Percentiles rank a stretch among this genome's conserved stretches.
Evolutionary conservation across 1,140 invertebrate species (phyloP).

Genomic region (Monomorium pharaonis): DNA sequence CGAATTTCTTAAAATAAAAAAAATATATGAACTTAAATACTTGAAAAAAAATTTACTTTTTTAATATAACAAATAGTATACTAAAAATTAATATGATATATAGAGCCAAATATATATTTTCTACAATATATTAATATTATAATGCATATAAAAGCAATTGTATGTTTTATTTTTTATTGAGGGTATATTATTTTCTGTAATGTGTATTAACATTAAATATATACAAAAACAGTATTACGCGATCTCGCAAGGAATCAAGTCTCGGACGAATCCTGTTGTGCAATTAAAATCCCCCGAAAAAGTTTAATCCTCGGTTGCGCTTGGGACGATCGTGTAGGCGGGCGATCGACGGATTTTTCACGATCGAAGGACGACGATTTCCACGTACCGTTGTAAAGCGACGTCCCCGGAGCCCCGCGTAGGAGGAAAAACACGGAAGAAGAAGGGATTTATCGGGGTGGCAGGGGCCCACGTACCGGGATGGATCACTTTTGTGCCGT

Average conservation of each 20-base stretch:
- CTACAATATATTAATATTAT: not conserved
- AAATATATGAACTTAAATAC: slow-evolving; percentile 17
- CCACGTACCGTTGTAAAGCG: slow-evolving; percentile 51
- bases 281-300: slow-evolving; percentile 2
- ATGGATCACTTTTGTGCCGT: slow-evolving; percentile 68
- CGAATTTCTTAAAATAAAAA: not conserved
- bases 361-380: slow-evolving; percentile 54
- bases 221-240: not conserved
- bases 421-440: slow-evolving; percentile 71
- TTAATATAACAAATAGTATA: not conserved
- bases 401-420: slow-evolving; percentile 31
- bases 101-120: not conserved
- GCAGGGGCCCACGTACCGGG: slow-evolving; percentile 54
- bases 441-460: slow-evolving; percentile 70
- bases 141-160: not conserved
- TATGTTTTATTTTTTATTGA: not conserved
- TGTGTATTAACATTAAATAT: not conserved
- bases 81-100: not conserved
- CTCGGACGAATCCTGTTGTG: not conserved
- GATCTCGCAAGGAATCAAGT: not conserved
- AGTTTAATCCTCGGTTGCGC: not conserved
- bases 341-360: slow-evolving; percentile 37
- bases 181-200: not conserved
- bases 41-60: not conserved
- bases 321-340: not conserved